Evolutionary conservation across 1,140 invertebrate species (phyloP).

Genomic region (Heliconius nattereri): DNA sequence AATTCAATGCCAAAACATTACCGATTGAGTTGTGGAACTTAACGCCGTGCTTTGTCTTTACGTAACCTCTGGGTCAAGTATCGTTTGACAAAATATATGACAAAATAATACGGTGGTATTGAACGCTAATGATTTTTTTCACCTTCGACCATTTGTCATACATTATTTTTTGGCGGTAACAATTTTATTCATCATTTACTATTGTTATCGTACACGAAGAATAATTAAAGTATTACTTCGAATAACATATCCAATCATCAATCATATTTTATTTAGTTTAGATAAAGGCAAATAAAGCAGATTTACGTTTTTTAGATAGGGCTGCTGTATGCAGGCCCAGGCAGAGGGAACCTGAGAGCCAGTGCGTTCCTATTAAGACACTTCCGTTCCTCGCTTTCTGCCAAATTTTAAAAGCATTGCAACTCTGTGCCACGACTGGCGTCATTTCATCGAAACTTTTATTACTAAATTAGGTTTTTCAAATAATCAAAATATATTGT

Average conservation of each 20-base stretch:
- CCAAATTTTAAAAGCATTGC: too few species aligned
- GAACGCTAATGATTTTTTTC: conserved; percentile 23
- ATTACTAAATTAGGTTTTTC: not conserved
- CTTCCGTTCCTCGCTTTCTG: too few species aligned
- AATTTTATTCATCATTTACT: conserved; percentile 10
- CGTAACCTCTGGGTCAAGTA: not conserved
- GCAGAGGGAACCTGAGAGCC: too few species aligned
- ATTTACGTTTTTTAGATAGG: too few species aligned
- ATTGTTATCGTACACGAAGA: conserved; percentile 3
- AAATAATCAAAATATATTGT: not conserved
- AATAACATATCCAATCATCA: not conserved
- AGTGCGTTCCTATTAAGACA: too few species aligned
- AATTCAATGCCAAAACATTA: too few species aligned
- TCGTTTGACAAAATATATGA: not conserved
- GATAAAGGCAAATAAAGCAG: too few species aligned
- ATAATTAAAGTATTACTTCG: not conserved
- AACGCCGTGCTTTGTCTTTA: too few species aligned
- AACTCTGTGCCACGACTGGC: too few species aligned
- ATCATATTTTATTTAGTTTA: too few species aligned
- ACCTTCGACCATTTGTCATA: conserved; percentile 22
- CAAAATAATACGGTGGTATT: conserved; percentile 9
- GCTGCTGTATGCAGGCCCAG: too few species aligned
- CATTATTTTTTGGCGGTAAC: not conserved
- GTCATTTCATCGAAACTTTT: not conserved
- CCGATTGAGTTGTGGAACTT: too few species aligned